Percentiles rank a stretch among this genome's conserved stretches.
Evolutionary conservation across 2,888 invertebrate species (phyloP).

Genomic region (Zygogramma bicolorata): DNA sequence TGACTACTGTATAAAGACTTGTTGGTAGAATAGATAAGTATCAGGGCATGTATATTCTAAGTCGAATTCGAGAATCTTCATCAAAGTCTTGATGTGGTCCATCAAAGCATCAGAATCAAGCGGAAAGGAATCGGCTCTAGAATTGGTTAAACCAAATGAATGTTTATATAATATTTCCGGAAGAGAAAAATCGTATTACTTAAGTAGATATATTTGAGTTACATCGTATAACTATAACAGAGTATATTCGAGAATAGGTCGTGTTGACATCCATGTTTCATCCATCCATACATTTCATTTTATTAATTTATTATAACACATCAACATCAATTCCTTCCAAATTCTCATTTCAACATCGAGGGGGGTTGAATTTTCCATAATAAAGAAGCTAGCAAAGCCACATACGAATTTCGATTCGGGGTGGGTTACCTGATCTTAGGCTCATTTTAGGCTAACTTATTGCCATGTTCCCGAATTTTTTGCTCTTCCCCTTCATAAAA

Average conservation of each 20-base stretch:
- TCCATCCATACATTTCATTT: conserved; percentile 31
- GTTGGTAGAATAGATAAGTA: conserved; percentile 30
- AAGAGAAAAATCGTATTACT: conserved; percentile 54
- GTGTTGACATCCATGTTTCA: conserved; percentile 50
- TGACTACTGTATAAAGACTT: conserved; percentile 47
- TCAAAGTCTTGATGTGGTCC: conserved; percentile 6
- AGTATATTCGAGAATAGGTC: conserved; percentile 56
- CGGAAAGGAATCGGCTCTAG: conserved; percentile 11
- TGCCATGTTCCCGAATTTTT: too few species aligned
- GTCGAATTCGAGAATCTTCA: conserved; percentile 20
- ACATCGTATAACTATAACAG: conserved; percentile 49
- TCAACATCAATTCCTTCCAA: conserved; percentile 44
- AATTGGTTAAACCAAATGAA: conserved; percentile 46
- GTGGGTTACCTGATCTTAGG: too few species aligned
- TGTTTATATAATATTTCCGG: conserved; percentile 54
- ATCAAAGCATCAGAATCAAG: conserved; percentile 1
- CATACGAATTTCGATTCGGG: too few species aligned
- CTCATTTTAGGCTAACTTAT: too few species aligned
- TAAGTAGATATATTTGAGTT: conserved; percentile 60
- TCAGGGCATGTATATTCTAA: conserved; percentile 27
- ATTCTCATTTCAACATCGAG: conserved; percentile 28
- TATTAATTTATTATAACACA: conserved; percentile 46
- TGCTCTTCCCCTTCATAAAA: too few species aligned
- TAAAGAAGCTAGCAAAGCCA: too few species aligned
- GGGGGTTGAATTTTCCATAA: conserved; percentile 31